A percentile compares a stretch with the other conserved stretches of the same genome.
These are phyloP conservation scores for Emys orbicularis DNA, from an alignment of 2,797 vertebrate species.

Conservation along the genomic window DNA sequence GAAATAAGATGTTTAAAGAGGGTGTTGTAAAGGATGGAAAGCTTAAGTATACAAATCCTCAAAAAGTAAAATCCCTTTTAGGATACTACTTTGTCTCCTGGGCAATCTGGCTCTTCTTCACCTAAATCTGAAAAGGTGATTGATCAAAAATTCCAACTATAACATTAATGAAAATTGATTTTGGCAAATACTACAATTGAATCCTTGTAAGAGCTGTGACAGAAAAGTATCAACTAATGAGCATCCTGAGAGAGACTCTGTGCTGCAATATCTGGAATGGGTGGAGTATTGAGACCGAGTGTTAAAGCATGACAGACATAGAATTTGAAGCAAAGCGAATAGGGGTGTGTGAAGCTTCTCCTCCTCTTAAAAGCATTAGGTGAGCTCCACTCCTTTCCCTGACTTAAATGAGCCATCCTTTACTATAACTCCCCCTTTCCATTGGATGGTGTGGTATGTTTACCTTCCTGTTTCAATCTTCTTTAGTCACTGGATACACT, in stretches of 20 bases:
- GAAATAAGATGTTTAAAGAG: neutral
- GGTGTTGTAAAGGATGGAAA: neutral
- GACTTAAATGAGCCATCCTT: neutral
- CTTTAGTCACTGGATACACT: neutral
- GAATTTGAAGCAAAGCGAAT: neutral
- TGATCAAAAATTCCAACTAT: neutral
- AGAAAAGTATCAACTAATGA: neutral
- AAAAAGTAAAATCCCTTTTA: neutral
- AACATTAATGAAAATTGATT: rapidly evolving
- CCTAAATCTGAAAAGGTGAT: neutral
- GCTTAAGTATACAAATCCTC: rapidly evolving
- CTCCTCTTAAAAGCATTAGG: neutral
- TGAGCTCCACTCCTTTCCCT: neutral
- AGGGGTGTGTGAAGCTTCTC: neutral
- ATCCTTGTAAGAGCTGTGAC: neutral
- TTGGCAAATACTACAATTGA: neutral
- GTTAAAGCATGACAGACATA: neutral
- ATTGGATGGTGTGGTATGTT: neutral
- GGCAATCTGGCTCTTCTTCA: neutral
- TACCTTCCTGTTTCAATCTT: neutral
- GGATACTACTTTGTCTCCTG: neutral
- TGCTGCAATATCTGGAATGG: neutral
- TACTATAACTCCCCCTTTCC: neutral
- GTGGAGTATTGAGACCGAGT: neutral
- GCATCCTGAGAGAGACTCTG: neutral